Conservation (phyloP, 2,113 vertebrate species). For the Macrotis lagotis region DNA sequence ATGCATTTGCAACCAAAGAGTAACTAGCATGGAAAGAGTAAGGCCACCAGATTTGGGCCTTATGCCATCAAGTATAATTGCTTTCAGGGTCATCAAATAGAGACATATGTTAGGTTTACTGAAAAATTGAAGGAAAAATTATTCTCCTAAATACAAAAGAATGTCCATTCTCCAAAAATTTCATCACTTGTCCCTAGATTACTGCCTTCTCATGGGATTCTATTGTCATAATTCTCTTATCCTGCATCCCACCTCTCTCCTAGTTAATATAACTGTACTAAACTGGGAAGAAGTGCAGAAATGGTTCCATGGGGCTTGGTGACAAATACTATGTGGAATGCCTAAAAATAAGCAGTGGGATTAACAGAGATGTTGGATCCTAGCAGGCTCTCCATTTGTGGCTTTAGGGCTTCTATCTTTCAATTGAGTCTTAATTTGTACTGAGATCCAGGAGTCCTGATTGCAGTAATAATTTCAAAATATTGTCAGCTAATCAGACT, state of each 20-base stretch:
- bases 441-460: background rate
- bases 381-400: background rate
- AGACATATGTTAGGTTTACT: constrained; percentile 2
- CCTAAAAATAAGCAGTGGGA: background rate
- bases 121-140: constrained; percentile 25
- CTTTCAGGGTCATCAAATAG: constrained; percentile 32
- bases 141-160: background rate
- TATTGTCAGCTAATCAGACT: background rate
- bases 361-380: background rate
- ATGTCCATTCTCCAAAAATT: background rate
- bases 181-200: background rate
- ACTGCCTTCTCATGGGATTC: background rate
- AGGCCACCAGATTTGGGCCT: background rate
- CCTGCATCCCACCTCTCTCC: background rate
- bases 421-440: background rate
- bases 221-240: background rate
- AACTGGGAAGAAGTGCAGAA: background rate
- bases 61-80: background rate
- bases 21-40: background rate
- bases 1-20: background rate
- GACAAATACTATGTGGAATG: background rate
- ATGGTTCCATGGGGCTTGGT: background rate
- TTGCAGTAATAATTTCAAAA: background rate
- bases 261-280: background rate
- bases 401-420: background rate